A percentile compares a stretch with the other conserved stretches of the same genome.
phyloP scores from a whole-genome alignment of 2,888 invertebrate species.

The Monopis laevigella region DNA sequence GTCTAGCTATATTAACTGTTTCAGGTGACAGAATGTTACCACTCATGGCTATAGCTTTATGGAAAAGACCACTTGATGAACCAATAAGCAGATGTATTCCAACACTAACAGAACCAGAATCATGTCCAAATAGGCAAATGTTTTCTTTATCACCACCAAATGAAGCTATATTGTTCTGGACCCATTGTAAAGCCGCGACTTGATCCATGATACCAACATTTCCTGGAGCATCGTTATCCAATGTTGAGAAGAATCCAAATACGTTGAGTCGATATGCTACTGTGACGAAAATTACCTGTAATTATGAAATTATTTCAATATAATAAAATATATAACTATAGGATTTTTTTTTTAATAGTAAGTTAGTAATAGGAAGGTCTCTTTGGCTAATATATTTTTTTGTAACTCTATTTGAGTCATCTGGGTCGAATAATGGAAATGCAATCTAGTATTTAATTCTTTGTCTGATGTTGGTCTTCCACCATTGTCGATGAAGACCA shows the following conservation, averaged over 20 bases:
- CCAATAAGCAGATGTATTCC: constrained; percentile 78
- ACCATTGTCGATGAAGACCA: too few relatives aligned
- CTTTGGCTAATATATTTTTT: too few relatives aligned
- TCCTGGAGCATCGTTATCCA: constrained; percentile 80
- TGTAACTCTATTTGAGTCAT: too few relatives aligned
- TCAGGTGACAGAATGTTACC: constrained; percentile 74
- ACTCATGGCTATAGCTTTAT: constrained; percentile 84
- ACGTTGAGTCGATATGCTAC: constrained; percentile 83
- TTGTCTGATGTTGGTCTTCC: too few relatives aligned
- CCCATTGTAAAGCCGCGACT: constrained; percentile 81
- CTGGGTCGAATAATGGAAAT: too few relatives aligned
- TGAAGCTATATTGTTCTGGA: constrained; percentile 75
- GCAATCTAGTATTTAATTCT: too few relatives aligned
- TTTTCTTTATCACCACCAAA: constrained; percentile 82
- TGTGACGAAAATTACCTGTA: constrained; percentile 78
- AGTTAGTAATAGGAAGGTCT: too few relatives aligned
- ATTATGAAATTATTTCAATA: constrained; percentile 11
- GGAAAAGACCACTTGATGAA: constrained; percentile 73
- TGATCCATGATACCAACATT: constrained; percentile 86
- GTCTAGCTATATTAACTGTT: constrained; percentile 70
- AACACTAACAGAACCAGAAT: constrained; percentile 81
- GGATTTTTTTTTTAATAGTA: neutral
- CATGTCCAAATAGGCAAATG: constrained; percentile 82
- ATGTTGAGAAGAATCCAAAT: constrained; percentile 84
- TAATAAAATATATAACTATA: neutral